Evolutionary conservation across 2,797 vertebrate genomes (phyloP).

Genomic region (Cossypha polioptera): DNA sequence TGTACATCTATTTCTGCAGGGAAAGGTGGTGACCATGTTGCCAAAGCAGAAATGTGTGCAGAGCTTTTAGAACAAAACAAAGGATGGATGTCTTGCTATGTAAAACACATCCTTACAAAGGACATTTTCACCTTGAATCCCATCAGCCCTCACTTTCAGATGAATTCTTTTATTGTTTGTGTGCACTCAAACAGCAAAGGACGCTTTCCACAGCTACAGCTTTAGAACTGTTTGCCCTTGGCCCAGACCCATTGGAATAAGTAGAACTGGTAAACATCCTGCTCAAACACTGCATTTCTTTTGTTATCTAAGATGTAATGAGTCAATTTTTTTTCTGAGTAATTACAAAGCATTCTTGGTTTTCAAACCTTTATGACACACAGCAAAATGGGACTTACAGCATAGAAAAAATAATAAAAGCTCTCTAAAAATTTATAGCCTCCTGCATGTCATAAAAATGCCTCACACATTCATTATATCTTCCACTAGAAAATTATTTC

Average conservation of each 20-base stretch:
- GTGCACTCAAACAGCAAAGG: conserved; percentile 16
- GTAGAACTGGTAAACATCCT: conserved; percentile 29
- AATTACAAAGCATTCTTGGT: conserved; percentile 55
- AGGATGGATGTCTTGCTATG: not conserved
- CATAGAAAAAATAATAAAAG: conserved; percentile 59
- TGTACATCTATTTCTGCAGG: not conserved
- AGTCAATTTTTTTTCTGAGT: not conserved
- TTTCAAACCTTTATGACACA: conserved; percentile 44
- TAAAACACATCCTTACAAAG: not conserved
- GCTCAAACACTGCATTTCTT: conserved; percentile 33
- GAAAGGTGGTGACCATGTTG: not conserved
- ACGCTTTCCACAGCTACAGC: not conserved
- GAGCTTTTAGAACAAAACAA: not conserved
- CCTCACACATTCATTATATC: not conserved
- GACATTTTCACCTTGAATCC: conserved; percentile 57
- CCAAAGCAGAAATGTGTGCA: not conserved
- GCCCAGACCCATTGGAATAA: not conserved
- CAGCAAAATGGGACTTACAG: conserved; percentile 43
- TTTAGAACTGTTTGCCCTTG: conserved; percentile 44
- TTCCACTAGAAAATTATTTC: conserved; percentile 30
- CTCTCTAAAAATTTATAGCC: not conserved
- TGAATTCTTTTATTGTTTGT: not conserved
- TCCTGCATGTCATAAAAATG: not conserved
- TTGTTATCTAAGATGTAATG: conserved; percentile 33
- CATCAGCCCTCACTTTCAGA: conserved; percentile 34